phyloP scores from a whole-genome alignment of 2,888 invertebrate genomes.

The Rhyacophila evoluta region DNA sequence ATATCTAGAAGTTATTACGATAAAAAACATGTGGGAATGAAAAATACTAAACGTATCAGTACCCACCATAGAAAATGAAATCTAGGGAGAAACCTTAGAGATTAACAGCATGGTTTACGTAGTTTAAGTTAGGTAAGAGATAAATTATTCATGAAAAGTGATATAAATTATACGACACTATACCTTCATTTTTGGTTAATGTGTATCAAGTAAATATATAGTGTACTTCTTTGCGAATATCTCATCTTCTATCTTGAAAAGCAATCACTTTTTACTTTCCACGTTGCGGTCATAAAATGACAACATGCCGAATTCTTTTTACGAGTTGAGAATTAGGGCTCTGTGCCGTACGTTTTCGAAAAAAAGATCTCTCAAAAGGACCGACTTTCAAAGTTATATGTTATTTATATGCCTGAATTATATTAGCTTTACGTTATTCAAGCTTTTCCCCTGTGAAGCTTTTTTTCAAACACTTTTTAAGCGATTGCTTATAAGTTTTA shows the following conservation, averaged over 20 bases:
- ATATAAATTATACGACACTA: no score
- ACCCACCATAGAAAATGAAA: no score
- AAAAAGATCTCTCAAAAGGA: background rate
- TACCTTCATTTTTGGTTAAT: no score
- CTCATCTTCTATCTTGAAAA: background rate
- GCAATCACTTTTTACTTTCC: conserved; percentile 4
- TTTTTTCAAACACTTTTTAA: background rate
- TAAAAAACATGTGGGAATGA: no score
- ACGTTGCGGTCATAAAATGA: background rate
- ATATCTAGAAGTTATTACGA: no score
- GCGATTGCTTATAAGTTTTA: no score
- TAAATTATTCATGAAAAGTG: no score
- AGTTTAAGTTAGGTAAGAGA: no score
- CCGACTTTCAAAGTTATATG: background rate
- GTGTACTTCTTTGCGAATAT: background rate
- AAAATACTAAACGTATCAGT: no score
- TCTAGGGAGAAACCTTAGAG: no score
- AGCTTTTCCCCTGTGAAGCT: background rate
- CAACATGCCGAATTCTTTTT: conserved; percentile 1
- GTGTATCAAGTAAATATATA: no score
- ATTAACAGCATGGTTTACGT: no score
- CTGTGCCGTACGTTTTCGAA: background rate
- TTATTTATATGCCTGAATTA: background rate
- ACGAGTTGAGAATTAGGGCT: background rate
- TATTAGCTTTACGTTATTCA: background rate